Evolutionary conservation across 2,113 vertebrate species (phyloP), one percentile per base, ranked within the genome.

Genomic region (Lophura nycthemera): DNA sequence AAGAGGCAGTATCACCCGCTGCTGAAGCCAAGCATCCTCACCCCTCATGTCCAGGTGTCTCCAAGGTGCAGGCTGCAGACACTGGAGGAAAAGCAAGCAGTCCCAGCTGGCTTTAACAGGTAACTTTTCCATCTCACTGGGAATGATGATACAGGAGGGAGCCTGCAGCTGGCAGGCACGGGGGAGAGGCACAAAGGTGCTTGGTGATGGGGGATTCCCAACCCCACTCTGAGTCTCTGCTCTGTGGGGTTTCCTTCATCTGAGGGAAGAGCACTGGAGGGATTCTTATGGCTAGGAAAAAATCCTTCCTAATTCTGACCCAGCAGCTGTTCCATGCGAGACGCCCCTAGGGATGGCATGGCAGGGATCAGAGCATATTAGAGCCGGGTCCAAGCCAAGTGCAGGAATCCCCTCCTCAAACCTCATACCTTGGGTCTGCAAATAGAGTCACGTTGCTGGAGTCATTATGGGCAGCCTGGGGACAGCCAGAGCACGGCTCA

Each of bases 251-350:
- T 95, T 94, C 43, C 67, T 89, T 95, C 61, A 89, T n/a, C 0
- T 1, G 25, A 83, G 52, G 25, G 14, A 94, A 84, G 82, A 92
- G 75, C 30, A n/a, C 7, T 38, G 25, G 87, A 64, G 45, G 16
- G 38, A 83, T 76, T 88, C 83, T 88, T 81, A 86, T 29, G 73
- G 83, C 80, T 93, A 94, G 93, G 90, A 94, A 91, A 93, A 95
- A 86, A 83, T 90, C 50, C 69, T 94, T 95, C 93, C 95, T 96
- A 89, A 96, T 95, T 96, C 84, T 95, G 87, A 94, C 69, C 80
- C 40, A 86, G 91, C 96, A 97, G 94, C 87, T 97, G 94, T 95
- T 96, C 52, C 82, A 91, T 90, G 74, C 4, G 77, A 96, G 87
- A 96, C 4, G 83, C 90, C 83, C 96, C 88, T 91, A 66, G 93